Percentiles rank a stretch among this genome's conserved stretches.
phyloP scores from a whole-genome alignment of 2,797 vertebrate genomes.

The Pantherophis alleghaniensis region DNA sequence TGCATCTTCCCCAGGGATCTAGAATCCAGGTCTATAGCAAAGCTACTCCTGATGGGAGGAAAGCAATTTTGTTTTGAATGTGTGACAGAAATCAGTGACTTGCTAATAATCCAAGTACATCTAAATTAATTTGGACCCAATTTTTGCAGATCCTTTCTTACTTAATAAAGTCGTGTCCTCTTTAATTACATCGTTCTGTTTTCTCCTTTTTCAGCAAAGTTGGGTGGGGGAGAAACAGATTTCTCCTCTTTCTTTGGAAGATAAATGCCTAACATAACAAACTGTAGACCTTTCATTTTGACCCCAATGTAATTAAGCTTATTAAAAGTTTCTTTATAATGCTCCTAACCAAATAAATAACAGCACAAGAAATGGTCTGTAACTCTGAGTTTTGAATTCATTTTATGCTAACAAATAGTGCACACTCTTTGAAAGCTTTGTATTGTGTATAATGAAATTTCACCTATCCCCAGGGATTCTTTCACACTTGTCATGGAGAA shows the following conservation, averaged over 20 bases:
- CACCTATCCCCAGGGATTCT: neutral
- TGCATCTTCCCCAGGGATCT: neutral
- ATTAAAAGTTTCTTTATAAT: neutral
- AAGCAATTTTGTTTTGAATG: neutral
- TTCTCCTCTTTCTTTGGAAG: neutral
- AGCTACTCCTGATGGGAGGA: neutral
- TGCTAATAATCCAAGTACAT: neutral
- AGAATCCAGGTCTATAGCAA: neutral
- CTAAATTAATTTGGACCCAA: neutral
- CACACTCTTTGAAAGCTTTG: neutral
- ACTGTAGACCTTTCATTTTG: neutral
- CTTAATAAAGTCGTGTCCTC: neutral
- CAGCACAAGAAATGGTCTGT: neutral
- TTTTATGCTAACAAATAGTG: neutral
- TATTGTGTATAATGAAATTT: neutral
- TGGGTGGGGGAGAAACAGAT: too few species aligned
- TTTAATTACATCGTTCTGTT: neutral
- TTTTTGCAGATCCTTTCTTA: neutral
- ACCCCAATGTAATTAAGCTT: neutral
- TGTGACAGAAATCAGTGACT: neutral
- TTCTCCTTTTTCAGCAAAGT: neutral
- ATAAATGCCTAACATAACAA: neutral
- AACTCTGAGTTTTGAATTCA: neutral
- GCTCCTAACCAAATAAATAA: neutral
- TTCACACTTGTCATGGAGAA: neutral